Evolutionary conservation across 2,113 vertebrate species (phyloP).

Genomic region (Dromiciops gliroides): DNA sequence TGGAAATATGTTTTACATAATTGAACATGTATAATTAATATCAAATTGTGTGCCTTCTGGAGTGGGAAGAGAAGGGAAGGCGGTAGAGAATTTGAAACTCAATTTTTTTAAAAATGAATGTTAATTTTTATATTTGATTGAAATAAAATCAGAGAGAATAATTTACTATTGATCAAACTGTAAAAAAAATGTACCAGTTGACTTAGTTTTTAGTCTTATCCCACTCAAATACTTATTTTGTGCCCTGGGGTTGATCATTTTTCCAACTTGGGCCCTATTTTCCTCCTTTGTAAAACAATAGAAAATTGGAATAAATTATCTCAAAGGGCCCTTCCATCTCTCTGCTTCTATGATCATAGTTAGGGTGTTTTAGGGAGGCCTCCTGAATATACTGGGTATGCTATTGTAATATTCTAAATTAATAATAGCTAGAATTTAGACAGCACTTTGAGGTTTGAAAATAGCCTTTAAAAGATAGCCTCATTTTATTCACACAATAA

Average conservation of each 20-base stretch:
- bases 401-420: not conserved
- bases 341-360: not conserved
- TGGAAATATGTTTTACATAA: no score
- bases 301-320: not conserved
- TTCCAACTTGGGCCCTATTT: not conserved
- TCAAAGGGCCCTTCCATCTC: not conserved
- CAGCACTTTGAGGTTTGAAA: not conserved
- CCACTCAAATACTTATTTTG: not conserved
- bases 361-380: not conserved
- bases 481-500: not conserved
- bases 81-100: no score
- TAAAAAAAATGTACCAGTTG: not conserved
- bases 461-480: not conserved
- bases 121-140: no score
- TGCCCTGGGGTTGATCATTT: not conserved
- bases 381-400: not conserved
- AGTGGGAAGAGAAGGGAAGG: no score
- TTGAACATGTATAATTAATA: no score
- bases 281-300: not conserved
- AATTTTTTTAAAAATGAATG: no score
- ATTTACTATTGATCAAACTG: not conserved
- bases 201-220: not conserved
- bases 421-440: not conserved
- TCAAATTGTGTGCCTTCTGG: no score
- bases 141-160: not conserved